Percentiles rank a stretch among this genome's conserved stretches.
Conservation (phyloP, 2,113 vertebrate species). For the Panurus biarmicus region DNA sequence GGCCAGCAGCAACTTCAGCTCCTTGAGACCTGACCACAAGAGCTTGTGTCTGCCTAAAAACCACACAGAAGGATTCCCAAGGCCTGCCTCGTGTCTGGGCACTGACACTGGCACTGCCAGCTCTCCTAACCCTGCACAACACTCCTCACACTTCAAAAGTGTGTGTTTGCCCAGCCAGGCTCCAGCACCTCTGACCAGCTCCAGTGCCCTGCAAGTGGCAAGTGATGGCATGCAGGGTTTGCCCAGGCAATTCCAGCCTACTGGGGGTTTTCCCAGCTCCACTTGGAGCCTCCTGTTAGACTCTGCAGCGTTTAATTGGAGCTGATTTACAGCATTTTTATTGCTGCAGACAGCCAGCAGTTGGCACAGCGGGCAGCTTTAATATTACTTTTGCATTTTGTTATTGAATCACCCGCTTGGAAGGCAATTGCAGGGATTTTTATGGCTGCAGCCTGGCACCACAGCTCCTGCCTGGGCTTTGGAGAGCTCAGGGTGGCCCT, state of each 20-base stretch:
- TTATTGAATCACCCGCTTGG: constrained; percentile 25
- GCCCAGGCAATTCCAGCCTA: rapidly evolving
- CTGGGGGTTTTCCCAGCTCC: background rate
- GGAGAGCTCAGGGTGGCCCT: background rate
- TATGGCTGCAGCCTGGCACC: background rate
- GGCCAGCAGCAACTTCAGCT: background rate
- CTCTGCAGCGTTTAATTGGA: background rate
- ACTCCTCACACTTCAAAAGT: background rate
- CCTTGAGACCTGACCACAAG: background rate
- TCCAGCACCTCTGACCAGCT: background rate
- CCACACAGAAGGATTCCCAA: background rate
- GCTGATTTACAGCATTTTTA: constrained; percentile 40
- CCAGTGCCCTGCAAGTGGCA: background rate
- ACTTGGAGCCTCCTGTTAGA: background rate
- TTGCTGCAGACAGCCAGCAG: constrained; percentile 40
- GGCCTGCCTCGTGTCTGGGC: background rate
- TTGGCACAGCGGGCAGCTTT: constrained; percentile 40
- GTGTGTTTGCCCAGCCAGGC: background rate
- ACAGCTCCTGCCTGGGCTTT: background rate
- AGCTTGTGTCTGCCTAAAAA: background rate
- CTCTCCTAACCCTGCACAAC: background rate
- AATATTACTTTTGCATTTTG: constrained; percentile 33
- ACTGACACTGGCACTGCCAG: background rate
- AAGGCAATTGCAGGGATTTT: background rate
- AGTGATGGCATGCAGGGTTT: background rate